Evolutionary conservation across 2,797 vertebrate species (phyloP).

Genomic region (Anguilla marmorata): DNA sequence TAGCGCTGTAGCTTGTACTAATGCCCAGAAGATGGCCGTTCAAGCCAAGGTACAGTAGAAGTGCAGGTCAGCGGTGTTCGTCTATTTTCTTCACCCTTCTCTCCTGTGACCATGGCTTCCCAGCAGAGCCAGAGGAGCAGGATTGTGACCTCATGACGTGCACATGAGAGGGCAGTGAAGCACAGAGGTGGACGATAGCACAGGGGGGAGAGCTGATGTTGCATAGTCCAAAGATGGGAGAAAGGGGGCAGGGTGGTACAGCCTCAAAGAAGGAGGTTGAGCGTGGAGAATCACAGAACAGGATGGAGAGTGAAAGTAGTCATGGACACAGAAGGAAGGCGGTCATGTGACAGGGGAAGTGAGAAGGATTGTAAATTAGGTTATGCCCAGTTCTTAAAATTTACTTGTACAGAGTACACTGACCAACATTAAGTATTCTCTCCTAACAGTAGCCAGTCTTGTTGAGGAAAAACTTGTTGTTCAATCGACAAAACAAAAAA

Average conservation of each 20-base stretch:
- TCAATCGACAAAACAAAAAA: neutral
- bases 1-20: neutral
- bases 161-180: neutral
- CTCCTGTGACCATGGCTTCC: neutral
- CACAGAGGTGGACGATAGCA: neutral
- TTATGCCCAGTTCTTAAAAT: neutral
- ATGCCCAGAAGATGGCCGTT: neutral
- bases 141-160: neutral
- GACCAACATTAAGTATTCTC: neutral
- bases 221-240: neutral
- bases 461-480: neutral
- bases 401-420: too few species aligned
- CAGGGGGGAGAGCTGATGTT: neutral
- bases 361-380: too few species aligned
- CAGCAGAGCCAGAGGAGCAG: neutral
- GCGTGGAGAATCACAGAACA: neutral
- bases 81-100: neutral
- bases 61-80: too few species aligned
- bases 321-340: neutral
- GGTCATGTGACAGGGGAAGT: neutral
- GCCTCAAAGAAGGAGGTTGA: neutral
- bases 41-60: neutral
- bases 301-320: neutral
- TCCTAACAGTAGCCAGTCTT: neutral
- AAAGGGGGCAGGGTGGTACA: neutral